Conservation (phyloP, 2,113 vertebrate genomes). For the Atractosteus spatula region DNA sequence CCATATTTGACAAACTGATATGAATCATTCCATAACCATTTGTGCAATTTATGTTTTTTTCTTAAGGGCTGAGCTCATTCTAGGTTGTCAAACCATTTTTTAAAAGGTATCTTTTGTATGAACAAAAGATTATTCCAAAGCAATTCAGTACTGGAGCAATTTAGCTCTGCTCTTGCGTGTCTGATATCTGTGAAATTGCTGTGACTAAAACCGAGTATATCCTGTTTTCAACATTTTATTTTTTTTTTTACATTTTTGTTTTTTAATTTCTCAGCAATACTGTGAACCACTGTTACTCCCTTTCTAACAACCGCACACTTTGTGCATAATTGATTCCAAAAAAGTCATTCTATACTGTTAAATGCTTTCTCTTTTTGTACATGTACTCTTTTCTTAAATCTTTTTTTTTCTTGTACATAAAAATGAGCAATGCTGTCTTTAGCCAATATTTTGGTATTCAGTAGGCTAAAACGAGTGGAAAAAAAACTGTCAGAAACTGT, state of each 20-base stretch:
- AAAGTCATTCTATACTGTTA: neutral
- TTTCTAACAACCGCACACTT: neutral
- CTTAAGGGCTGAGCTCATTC: too few species aligned
- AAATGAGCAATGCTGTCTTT: conserved; percentile 4
- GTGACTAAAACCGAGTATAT: too few species aligned
- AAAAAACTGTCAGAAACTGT: neutral
- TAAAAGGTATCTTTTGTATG: too few species aligned
- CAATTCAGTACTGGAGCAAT: too few species aligned
- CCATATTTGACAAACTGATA: conserved; percentile 11
- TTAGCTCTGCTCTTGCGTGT: too few species aligned
- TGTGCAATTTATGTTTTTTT: neutral
- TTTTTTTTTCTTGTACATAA: neutral
- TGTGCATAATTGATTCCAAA: neutral
- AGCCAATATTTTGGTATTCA: conserved; percentile 8
- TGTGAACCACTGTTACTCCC: conserved; percentile 18
- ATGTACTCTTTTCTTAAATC: neutral
- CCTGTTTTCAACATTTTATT: neutral
- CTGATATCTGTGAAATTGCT: too few species aligned
- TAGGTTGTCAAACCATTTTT: too few species aligned
- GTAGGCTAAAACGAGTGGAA: neutral
- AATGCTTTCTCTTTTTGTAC: neutral
- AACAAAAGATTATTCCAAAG: neutral
- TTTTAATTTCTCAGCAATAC: conserved; percentile 9
- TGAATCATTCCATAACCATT: neutral
- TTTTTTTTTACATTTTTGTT: conserved; percentile 10